Conservation (phyloP, 1,140 invertebrate species). For the Euwallacea similis region DNA sequence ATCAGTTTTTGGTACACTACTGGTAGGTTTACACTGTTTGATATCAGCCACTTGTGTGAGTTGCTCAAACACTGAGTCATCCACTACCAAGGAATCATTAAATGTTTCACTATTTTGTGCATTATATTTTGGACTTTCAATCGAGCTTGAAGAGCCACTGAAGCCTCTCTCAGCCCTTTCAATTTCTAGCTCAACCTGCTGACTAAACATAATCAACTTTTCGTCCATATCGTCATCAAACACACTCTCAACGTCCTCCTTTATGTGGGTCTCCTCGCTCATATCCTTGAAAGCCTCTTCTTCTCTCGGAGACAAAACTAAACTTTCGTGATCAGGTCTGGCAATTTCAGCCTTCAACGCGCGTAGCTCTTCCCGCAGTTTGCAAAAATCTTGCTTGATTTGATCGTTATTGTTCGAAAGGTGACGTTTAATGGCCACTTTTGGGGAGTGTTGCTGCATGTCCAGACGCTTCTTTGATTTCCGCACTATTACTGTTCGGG, state of each 20-base stretch:
- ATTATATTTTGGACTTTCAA: neutral
- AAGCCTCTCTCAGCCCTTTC: neutral
- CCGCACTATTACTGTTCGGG: constrained; percentile 31
- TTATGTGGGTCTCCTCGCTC: constrained; percentile 1
- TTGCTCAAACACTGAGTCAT: constrained; percentile 36
- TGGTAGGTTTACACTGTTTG: constrained; percentile 21
- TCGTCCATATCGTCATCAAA: constrained; percentile 50
- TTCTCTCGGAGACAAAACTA: constrained; percentile 41
- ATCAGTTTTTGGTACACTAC: constrained; percentile 28
- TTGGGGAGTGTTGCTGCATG: constrained; percentile 42
- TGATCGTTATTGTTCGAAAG: constrained; percentile 41
- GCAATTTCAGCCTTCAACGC: constrained; percentile 47
- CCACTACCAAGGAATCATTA: constrained; percentile 46
- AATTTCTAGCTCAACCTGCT: constrained; percentile 41
- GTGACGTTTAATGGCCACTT: constrained; percentile 42
- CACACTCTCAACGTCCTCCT: constrained; percentile 41
- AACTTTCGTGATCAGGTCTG: constrained; percentile 43
- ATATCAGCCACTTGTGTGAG: constrained; percentile 27
- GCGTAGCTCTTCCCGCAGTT: constrained; percentile 47
- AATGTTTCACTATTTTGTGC: constrained; percentile 18
- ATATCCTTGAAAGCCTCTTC: constrained; percentile 30
- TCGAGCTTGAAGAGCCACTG: neutral
- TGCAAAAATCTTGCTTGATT: constrained; percentile 45
- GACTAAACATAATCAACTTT: constrained; percentile 46
- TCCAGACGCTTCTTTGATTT: constrained; percentile 39